These are phyloP conservation scores for Vidua macroura DNA, from an alignment of 2,113 vertebrate genomes.

Conservation along the genomic window DNA sequence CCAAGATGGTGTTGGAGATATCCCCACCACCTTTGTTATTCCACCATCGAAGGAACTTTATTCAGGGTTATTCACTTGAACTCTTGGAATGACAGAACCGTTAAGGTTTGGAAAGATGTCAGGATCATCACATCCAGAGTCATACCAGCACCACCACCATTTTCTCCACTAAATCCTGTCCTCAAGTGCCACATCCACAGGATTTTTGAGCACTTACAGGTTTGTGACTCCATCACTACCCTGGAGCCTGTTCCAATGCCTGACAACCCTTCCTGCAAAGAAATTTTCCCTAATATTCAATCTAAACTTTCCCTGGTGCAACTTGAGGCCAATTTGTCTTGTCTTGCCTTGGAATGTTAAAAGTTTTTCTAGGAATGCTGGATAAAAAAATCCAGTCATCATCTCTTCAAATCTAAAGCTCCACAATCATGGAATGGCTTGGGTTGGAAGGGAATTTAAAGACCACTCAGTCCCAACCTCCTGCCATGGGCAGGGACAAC, in stretches of 20 bases:
- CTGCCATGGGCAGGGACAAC: background rate
- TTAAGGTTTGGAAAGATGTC: background rate
- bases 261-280: background rate
- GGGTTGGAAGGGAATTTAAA: background rate
- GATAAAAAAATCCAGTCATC: background rate
- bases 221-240: background rate
- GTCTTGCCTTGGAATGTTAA: background rate
- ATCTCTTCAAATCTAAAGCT: background rate
- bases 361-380: background rate
- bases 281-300: background rate
- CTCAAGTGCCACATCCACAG: background rate
- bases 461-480: background rate
- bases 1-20: background rate
- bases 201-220: background rate
- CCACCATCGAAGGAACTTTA: accelerated
- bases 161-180: background rate
- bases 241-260: background rate
- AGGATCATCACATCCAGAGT: background rate
- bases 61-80: background rate
- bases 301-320: background rate
- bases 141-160: background rate
- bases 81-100: background rate
- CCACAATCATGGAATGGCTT: background rate
- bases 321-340: background rate
- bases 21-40: accelerated